phyloP scores from a whole-genome alignment of 2,113 vertebrate species.

The Halichoerus grypus region DNA sequence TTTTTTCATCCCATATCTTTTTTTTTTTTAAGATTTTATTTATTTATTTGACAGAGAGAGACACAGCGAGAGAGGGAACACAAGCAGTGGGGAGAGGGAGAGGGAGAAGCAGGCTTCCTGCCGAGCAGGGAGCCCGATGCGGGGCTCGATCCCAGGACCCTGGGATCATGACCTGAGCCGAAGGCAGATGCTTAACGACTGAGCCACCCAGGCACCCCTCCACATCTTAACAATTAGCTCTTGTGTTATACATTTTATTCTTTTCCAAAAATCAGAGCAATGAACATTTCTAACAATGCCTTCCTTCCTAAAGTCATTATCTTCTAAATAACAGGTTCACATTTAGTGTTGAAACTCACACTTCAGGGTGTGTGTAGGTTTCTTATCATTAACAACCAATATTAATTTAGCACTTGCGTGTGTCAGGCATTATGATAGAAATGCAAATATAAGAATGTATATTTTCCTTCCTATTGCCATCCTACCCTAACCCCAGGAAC shows the following conservation, averaged over 20 bases:
- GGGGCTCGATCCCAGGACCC: too few relatives aligned
- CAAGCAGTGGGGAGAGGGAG: too few relatives aligned
- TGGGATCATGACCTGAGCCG: too few relatives aligned
- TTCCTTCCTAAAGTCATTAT: not conserved
- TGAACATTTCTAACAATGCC: not conserved
- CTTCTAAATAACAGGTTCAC: not conserved
- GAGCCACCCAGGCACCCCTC: too few relatives aligned
- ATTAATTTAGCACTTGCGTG: not conserved
- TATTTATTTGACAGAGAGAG: too few relatives aligned
- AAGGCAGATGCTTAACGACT: too few relatives aligned
- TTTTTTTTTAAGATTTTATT: too few relatives aligned
- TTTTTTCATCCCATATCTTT: not conserved
- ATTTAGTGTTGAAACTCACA: not conserved
- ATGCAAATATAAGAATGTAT: not conserved
- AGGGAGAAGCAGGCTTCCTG: too few relatives aligned
- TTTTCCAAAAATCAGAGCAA: constrained; percentile 45
- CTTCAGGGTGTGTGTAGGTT: not conserved
- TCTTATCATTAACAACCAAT: not conserved
- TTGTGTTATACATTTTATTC: not conserved
- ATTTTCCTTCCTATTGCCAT: not conserved
- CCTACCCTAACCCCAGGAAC: not conserved
- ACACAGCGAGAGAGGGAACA: too few relatives aligned
- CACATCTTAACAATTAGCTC: not conserved
- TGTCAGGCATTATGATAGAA: not conserved
- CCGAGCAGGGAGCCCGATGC: too few relatives aligned